Base-by-base conservation (phyloP, 2,888 invertebrate species). In the Parelbella ahira region DNA sequence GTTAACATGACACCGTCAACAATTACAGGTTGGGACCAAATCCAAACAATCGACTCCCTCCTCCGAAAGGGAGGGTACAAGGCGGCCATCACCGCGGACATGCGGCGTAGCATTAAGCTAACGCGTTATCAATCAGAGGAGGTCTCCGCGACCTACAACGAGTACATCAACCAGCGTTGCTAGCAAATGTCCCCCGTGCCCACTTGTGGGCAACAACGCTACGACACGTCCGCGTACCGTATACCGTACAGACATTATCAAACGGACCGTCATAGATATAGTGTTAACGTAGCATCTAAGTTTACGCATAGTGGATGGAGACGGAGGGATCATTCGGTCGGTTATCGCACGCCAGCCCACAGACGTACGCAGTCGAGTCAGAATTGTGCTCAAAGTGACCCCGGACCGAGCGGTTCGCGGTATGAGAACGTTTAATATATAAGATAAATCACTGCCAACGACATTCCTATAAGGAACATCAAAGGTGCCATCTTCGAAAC, bases 81-180 rank as follows among this genome's bases (percentile, higher is more conserved):
- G 75, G 95, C 97, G 13, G 83, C 90, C 38, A 97, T 98, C 50
- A 96, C 96, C n/a, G 91, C 92, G 12, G 97, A 97, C 41, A 89
- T 94, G 66, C 91, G 98, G 43, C 93, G 94, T 63, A 93, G 93
- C 72, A 94, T 99, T 72, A 97, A 97, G 83, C 89, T 99, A 63
- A 98, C 97, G 37, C 94, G 98, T 58, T 99, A 99, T 86, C 97
- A 97, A 78, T 97, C 97, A 61, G 98, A 98, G 83, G 97, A 97
- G 88, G 92, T 98, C 47, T 95, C 95, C 25, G 95, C 95, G 63
- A 91, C 93, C 51, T 97, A 97, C 89, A 92, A 91, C 68, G 95
- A 96, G 57, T 97, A 96, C 78, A 88, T 92, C 75, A 90, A 84
- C 68, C 90, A 91, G 65, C 90, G 91, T 57, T 93, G 93, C 93